phyloP scores from a whole-genome alignment of 2,888 invertebrate species.

The Agrilus mali region DNA sequence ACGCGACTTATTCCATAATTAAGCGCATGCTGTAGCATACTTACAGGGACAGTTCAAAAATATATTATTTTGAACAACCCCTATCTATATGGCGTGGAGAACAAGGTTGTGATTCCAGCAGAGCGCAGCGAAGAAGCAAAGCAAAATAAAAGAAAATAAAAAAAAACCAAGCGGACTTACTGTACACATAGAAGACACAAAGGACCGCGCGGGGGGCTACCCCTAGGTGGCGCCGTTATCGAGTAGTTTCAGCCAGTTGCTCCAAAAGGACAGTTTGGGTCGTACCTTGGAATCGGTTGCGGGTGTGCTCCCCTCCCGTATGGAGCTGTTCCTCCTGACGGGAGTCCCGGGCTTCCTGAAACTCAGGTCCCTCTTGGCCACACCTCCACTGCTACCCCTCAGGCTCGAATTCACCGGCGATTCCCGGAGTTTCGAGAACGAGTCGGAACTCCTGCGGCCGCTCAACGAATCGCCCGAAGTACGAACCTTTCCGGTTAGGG shows the following conservation, averaged over 20 bases:
- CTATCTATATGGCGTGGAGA: no score
- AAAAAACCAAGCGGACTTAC: slow-evolving; percentile 34
- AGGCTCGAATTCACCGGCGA: slow-evolving; percentile 20
- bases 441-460: slow-evolving; percentile 32
- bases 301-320: slow-evolving; percentile 16
- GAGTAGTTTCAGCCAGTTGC: slow-evolving; percentile 48
- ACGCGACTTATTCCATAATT: no score
- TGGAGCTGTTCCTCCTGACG: slow-evolving; percentile 27
- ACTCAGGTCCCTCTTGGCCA: slow-evolving; percentile 17
- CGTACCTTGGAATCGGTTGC: slow-evolving; percentile 56
- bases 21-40: no score
- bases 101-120: no score
- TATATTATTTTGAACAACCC: no score
- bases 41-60: no score
- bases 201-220: slow-evolving; percentile 23
- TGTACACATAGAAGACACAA: slow-evolving; percentile 24
- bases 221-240: slow-evolving; percentile 39
- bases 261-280: slow-evolving; percentile 57
- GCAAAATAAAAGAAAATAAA: slow-evolving; percentile 21
- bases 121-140: slow-evolving; percentile 13
- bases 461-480: no score
- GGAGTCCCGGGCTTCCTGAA: slow-evolving; percentile 23
- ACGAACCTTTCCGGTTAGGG: slow-evolving; percentile 39
- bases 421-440: slow-evolving; percentile 33
- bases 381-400: slow-evolving; percentile 10